Conservation (phyloP, 2,888 invertebrate species). For the Phasia obesa region DNA sequence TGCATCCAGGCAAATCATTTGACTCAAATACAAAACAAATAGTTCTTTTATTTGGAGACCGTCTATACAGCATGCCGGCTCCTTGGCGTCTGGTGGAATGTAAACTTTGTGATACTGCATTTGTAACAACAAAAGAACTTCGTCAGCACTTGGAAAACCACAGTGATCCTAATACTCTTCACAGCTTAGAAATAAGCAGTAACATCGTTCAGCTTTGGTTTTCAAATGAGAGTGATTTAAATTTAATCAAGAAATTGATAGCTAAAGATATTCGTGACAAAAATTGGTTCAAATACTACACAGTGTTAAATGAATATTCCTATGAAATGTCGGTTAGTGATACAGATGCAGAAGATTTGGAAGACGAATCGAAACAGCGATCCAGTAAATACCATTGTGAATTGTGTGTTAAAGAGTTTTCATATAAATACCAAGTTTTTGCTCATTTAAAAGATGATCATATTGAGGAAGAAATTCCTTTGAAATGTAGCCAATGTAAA, state of each 20-base stretch:
- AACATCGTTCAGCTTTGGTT: constrained; percentile 72
- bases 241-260: constrained; percentile 75
- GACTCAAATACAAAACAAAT: constrained; percentile 72
- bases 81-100: constrained; percentile 76
- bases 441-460: constrained; percentile 77
- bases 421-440: constrained; percentile 76
- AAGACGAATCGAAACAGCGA: not conserved
- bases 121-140: constrained; percentile 73
- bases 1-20: constrained; percentile 44
- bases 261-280: constrained; percentile 82
- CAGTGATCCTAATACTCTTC: constrained; percentile 64
- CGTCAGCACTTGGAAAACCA: constrained; percentile 76
- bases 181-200: constrained; percentile 67
- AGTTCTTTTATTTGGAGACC: constrained; percentile 75
- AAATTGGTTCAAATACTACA: constrained; percentile 75
- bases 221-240: constrained; percentile 61
- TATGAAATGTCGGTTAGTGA: constrained; percentile 80
- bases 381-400: constrained; percentile 74
- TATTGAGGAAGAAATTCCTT: constrained; percentile 81
- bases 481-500: constrained; percentile 83
- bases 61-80: constrained; percentile 74
- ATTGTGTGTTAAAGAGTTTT: constrained; percentile 74
- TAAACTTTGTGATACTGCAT: constrained; percentile 77
- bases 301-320: constrained; percentile 77
- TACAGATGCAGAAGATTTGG: constrained; percentile 77